Conservation (phyloP, 2,113 vertebrate genomes). For the Nothocercus julius region DNA sequence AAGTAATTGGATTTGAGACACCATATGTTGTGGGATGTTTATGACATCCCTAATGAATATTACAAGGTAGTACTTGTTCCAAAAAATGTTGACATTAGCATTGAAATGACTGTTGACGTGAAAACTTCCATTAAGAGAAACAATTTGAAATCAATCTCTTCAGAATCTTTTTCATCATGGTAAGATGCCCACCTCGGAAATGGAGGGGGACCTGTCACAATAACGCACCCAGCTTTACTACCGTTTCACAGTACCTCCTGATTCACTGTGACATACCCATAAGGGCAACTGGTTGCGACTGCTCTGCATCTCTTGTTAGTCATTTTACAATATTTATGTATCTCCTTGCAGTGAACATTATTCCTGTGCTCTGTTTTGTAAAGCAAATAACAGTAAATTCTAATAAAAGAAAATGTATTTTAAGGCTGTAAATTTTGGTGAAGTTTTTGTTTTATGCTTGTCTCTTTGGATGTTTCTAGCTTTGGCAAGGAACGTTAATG, state of each 20-base stretch:
- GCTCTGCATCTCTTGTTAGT: neutral
- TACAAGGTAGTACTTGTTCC: neutral
- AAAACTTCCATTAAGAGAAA: conserved; percentile 19
- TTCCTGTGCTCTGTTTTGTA: conserved; percentile 31
- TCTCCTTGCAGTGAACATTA: conserved; percentile 3
- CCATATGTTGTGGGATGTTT: conserved; percentile 42
- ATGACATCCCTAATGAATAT: conserved; percentile 36
- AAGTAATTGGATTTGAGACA: conserved; percentile 59
- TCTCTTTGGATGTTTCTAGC: neutral
- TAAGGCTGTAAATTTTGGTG: neutral
- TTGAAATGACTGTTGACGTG: neutral
- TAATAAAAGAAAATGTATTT: conserved; percentile 11
- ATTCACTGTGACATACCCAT: conserved; percentile 11
- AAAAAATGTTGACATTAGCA: conserved; percentile 22
- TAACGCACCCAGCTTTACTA: conserved; percentile 15
- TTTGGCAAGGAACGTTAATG: neutral
- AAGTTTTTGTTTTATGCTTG: neutral
- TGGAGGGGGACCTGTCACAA: neutral
- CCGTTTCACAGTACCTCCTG: neutral
- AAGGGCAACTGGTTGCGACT: neutral
- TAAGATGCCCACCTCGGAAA: neutral
- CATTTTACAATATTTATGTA: conserved; percentile 35
- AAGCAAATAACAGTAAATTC: conserved; percentile 30
- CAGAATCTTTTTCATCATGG: neutral
- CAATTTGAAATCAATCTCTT: neutral